Base-by-base conservation (phyloP, 2,888 invertebrate species). In the Epinotia brunnichana region DNA sequence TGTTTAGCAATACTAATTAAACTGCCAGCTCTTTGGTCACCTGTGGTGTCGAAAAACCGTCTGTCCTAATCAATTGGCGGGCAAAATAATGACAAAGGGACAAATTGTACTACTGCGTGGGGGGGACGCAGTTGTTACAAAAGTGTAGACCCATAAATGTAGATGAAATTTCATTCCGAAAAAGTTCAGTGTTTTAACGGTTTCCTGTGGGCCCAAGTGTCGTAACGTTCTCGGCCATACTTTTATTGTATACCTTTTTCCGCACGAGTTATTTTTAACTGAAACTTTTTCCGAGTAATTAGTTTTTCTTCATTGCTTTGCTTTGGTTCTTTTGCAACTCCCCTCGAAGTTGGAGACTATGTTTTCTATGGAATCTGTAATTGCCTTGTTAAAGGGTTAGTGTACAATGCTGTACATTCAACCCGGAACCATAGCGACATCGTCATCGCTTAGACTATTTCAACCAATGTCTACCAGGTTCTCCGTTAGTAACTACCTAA, bases 131-230 rank as follows among this genome's bases (percentile, higher is more conserved):
- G 53, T 53, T 53, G n/a, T 61, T 44, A 19, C n/a, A 10, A 61
- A 48, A 21, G 41, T 9, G 39, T 13, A 24, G 44, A 24, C 15
- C 44, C 44, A 24, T 24, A 61, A 44, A 44, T 24, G 44, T 24
- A 44, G 9, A 24, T 24, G 24, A 39, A n/a, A 61, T 61, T 61
- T 61, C 10, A 21, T 21, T 44, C 61, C 9, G 4, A 39, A 19
- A 21, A 60, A 61, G 44, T 61, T 61, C 10, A 10, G 19, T 24
- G 7, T 61, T 61, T 19, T 15, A n/a, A 21, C 1, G 61, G 61
- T 15, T 61, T 44, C 61, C 13, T 41, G 5, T 59, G 11, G 29
- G n/a, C 9, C 19, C 21, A 15, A 7, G 10, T 24, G 19, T 60
- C 44, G 61, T 48, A 61, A 61, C n/a, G 24, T 21, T 39, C 19